A percentile compares a stretch with the other conserved stretches of the same genome.
Evolutionary conservation across 2,888 invertebrate genomes (phyloP).

Genomic region (Eueremaeus valkanovi): DNA sequence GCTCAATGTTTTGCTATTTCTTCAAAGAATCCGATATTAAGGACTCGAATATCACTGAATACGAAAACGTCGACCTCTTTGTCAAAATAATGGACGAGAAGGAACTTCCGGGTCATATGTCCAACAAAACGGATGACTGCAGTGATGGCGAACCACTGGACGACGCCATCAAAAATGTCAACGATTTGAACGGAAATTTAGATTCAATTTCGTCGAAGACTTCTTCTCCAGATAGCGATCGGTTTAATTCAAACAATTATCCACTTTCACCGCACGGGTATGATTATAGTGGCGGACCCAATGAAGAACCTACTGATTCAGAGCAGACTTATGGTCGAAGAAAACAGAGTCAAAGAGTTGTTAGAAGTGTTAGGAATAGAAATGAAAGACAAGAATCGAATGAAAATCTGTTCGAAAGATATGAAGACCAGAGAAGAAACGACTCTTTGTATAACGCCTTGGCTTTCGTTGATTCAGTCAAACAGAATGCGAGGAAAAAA

Average conservation of each 20-base stretch:
- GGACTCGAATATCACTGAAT: neutral
- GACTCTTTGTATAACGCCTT: neutral
- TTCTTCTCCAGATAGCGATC: neutral
- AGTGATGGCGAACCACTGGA: neutral
- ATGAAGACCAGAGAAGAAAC: neutral
- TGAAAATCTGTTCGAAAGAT: neutral
- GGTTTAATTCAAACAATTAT: neutral
- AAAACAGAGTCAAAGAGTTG: neutral
- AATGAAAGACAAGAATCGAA: neutral
- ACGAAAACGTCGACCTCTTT: slow-evolving; percentile 16
- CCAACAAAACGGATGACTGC: neutral
- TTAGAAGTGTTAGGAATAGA: neutral
- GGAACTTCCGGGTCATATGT: neutral
- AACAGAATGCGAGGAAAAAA: neutral
- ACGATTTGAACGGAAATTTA: neutral
- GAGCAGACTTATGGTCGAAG: neutral
- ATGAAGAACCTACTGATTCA: neutral
- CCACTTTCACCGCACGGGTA: neutral
- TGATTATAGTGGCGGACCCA: neutral
- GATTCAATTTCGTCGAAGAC: neutral
- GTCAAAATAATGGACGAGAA: neutral
- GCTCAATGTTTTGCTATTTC: slow-evolving; percentile 15
- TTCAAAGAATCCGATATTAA: neutral
- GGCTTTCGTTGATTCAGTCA: neutral
- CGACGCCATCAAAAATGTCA: slow-evolving; percentile 5